A percentile compares a stretch with the other conserved stretches of the same genome.
Conservation (phyloP, 1,140 invertebrate genomes). For the Heliothis virescens region DNA sequence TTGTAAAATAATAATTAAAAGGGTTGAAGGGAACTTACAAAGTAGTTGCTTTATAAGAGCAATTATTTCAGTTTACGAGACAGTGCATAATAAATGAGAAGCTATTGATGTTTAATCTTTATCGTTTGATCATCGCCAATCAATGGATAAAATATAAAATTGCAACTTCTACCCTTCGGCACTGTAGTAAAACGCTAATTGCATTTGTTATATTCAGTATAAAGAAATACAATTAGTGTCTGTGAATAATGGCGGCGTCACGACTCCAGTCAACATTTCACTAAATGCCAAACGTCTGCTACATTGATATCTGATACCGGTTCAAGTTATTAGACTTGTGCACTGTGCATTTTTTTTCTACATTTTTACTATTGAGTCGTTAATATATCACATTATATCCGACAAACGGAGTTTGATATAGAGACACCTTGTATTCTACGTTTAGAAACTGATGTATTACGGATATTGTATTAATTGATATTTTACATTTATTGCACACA, state of each 20-base stretch:
- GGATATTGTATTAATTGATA: neutral
- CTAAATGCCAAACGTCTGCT: constrained; percentile 67
- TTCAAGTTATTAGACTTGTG: constrained; percentile 21
- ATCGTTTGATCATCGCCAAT: constrained; percentile 69
- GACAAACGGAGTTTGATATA: neutral
- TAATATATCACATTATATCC: neutral
- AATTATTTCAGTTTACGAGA: constrained; percentile 37
- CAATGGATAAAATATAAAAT: constrained; percentile 62
- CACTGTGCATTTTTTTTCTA: neutral
- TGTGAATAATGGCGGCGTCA: constrained; percentile 63
- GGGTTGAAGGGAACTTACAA: neutral
- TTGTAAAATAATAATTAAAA: constrained; percentile 20
- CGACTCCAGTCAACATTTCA: constrained; percentile 56
- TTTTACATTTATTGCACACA: constrained; percentile 20
- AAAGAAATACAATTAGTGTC: constrained; percentile 64
- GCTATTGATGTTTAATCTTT: constrained; percentile 61
- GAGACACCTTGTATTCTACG: neutral
- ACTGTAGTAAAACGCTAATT: constrained; percentile 64
- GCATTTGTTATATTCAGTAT: constrained; percentile 65
- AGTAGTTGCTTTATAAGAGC: constrained; percentile 6
- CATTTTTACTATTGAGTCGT: neutral
- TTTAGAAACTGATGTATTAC: constrained; percentile 4
- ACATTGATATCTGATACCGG: constrained; percentile 37
- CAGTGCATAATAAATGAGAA: constrained; percentile 55
- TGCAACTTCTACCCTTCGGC: constrained; percentile 56